phyloP scores from a whole-genome alignment of 2,888 invertebrate species.

The Acanthosepion lycidas region DNA sequence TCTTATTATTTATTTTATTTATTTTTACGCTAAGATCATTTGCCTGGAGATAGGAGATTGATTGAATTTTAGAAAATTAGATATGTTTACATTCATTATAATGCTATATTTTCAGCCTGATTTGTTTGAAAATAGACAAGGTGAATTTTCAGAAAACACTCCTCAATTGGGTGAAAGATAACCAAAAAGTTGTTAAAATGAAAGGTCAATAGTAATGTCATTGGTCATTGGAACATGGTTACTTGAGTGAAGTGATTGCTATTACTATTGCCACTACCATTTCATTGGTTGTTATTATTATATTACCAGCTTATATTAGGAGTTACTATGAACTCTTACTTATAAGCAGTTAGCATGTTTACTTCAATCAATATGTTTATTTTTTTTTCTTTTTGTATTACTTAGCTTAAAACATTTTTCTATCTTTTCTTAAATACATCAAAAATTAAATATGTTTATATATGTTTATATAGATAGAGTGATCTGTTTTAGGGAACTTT shows the following conservation, averaged over 20 bases:
- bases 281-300: too few species aligned
- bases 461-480: too few species aligned
- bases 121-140: background rate
- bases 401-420: too few species aligned
- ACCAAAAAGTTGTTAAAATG: background rate
- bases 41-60: background rate
- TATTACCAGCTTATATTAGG: too few species aligned
- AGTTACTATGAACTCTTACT: too few species aligned
- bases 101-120: background rate
- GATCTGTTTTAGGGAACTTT: too few species aligned
- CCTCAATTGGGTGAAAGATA: background rate
- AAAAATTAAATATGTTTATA: too few species aligned
- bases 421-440: too few species aligned
- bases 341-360: too few species aligned
- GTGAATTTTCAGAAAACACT: background rate
- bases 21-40: background rate
- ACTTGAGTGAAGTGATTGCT: background rate
- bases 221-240: background rate
- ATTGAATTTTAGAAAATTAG: background rate
- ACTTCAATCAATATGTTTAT: too few species aligned
- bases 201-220: conserved; percentile 33
- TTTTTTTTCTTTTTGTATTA: too few species aligned
- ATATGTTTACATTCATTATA: background rate
- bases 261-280: too few species aligned
- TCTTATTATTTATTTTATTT: background rate